Percentiles rank a stretch among this genome's conserved stretches.
Evolutionary conservation across 2,888 invertebrate genomes (phyloP).

Genomic region (Eupelmus urozonus): DNA sequence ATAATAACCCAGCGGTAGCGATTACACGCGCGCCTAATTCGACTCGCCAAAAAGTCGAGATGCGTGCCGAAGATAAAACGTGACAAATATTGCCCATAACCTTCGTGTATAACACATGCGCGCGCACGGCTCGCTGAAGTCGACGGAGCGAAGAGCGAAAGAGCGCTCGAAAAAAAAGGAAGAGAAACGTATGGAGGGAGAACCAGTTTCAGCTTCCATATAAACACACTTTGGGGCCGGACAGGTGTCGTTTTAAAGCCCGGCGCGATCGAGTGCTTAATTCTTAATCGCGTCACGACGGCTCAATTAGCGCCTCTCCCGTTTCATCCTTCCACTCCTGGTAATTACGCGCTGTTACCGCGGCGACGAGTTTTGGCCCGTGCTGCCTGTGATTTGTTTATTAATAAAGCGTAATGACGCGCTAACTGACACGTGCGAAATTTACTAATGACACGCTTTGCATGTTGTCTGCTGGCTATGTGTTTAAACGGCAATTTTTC

Average conservation of each 20-base stretch:
- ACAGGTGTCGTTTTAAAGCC: conserved; percentile 60
- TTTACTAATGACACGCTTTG: background rate
- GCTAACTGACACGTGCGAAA: background rate
- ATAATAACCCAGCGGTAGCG: conserved; percentile 72
- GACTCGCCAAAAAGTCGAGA: conserved; percentile 64
- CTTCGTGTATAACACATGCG: conserved; percentile 27
- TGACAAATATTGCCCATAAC: conserved; percentile 76
- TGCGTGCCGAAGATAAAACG: conserved; percentile 71
- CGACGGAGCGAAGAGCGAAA: conserved; percentile 46
- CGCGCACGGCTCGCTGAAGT: background rate
- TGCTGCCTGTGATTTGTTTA: conserved; percentile 7
- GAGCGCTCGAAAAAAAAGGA: conserved; percentile 54
- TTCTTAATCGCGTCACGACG: conserved; percentile 56
- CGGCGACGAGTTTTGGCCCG: background rate
- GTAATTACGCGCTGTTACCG: too few relatives aligned
- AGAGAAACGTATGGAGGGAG: conserved; percentile 49
- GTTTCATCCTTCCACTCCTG: background rate
- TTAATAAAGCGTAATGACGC: conserved; percentile 6
- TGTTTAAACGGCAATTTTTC: background rate
- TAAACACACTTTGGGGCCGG: conserved; percentile 44
- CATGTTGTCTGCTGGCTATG: background rate
- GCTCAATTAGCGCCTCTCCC: conserved; percentile 57
- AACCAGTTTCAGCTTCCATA: conserved; percentile 54
- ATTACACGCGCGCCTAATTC: conserved; percentile 71
- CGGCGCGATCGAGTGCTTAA: conserved; percentile 52